Evolutionary conservation across 2,888 invertebrate genomes (phyloP), one percentile per base, ranked within the genome.

Genomic region (Podabrus alpinus): DNA sequence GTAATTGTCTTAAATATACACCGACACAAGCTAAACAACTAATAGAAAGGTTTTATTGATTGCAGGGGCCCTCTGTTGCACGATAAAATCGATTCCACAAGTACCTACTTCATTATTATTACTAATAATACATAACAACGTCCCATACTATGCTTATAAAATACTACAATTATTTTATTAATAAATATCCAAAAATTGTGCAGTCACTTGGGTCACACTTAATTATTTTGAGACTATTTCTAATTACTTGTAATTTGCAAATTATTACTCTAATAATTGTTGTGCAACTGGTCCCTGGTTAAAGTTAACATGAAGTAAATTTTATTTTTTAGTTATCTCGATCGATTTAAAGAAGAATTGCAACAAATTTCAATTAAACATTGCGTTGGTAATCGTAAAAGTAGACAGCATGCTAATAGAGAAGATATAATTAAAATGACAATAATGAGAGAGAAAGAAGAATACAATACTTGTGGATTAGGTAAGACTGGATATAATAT

Each of bases 341-440:
- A 88, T 11, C 88, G 93, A 69, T 94, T 95, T 86, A 92, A 94
- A 76, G 93, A 93, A 64, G 95, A 96, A 86, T 85, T 95, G 59
- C 92, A 93, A 81, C 94, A 95, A 85, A 96, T 97, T 78, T 87
- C 89, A 13, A 87, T 95, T 15, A 95, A 95, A 83, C 93, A 95
- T 83, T 93, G 93, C 0, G 91, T 96, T 29, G 93, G 94, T 0
- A 91, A 92, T 73, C 91, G 95, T 69, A 92, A 92, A 81, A 92
- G 91, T 79, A 89, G 92, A 13, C 96, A 96, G 83, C 95, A 96
- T 86, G 94, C 93, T 0, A 93, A 92, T 79, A 90, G 97, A 75
- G 92, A 94, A 86, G 93, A 94, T 86, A 90, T 94, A 10, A 93
- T 97, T 66, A 92, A 91, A 81, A 92, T 95, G 81, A 94, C 94